These are phyloP conservation scores for Rhinophrynus dorsalis DNA, from an alignment of 2,797 vertebrate genomes.

Conservation along the genomic window DNA sequence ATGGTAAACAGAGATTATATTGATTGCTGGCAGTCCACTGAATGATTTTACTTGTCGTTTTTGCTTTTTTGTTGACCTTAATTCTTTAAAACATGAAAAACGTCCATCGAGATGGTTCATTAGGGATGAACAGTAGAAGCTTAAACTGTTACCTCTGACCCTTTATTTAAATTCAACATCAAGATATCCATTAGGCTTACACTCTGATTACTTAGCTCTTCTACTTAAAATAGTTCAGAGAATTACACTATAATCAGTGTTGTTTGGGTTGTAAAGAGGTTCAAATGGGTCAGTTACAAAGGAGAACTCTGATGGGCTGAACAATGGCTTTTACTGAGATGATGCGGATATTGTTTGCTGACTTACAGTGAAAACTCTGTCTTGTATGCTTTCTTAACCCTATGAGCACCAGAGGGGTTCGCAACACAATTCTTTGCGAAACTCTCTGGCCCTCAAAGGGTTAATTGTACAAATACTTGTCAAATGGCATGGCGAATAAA, in stretches of 20 bases:
- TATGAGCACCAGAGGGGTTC: too few relatives aligned
- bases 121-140: constrained; percentile 7
- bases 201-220: constrained; percentile 13
- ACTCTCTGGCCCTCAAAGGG: too few relatives aligned
- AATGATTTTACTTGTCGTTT: constrained; percentile 34
- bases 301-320: too few relatives aligned
- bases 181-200: constrained; percentile 17
- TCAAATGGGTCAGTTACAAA: too few relatives aligned
- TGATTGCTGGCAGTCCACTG: constrained; percentile 3
- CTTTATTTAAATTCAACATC: constrained; percentile 4
- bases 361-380: too few relatives aligned
- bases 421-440: too few relatives aligned
- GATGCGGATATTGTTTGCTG: too few relatives aligned
- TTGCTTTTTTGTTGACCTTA: constrained; percentile 27
- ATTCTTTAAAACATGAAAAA: constrained; percentile 17
- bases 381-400: too few relatives aligned
- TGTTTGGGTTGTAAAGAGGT: background rate
- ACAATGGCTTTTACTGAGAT: too few relatives aligned
- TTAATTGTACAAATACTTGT: too few relatives aligned
- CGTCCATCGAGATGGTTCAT: constrained; percentile 19
- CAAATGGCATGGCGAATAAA: too few relatives aligned
- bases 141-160: constrained; percentile 26
- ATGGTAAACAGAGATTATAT: constrained; percentile 2
- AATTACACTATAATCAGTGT: background rate
- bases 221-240: background rate